Base-by-base conservation (phyloP, 2,888 invertebrate species). In the Zaprionus lineosus region DNA sequence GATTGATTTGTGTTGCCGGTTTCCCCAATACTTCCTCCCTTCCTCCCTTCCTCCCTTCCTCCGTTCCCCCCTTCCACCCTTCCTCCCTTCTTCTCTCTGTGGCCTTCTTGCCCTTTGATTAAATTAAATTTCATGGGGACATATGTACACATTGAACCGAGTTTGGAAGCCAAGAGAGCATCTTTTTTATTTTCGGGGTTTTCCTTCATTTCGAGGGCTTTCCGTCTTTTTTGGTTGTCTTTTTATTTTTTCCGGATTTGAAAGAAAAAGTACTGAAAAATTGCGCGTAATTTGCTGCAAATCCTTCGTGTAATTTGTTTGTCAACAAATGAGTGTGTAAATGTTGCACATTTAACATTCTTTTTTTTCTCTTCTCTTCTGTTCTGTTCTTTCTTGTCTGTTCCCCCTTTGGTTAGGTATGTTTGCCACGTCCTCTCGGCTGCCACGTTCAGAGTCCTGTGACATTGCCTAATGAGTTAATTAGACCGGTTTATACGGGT, bases 61-160 rank as follows among this genome's bases (percentile, higher is more conserved):
- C n/a, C 33, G 6, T 8, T n/a, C 26, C 6, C 3, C 7, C 11
- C 15, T 6, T 28, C 19, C 48, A 7, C 21, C 50, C 28, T 26
- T 7, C 12, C 4, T 39, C 29, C 57, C 44, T 55, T 29, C 21
- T 46, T 41, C 29, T 31, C 14, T 28, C 29, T 18, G 53, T 68
- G 81, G 47, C 77, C 78, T 78, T 82, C 77, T 83, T 76, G 87
- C 66, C 87, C 74, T 86, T 86, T 87, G 86, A 87, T 87, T 88
- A 87, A 87, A 87, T 87, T 87, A 86, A 86, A 87, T 85, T 87
- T 86, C 78, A 86, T 68, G 76, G 81, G 81, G 75, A 81, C 81
- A 84, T 84, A 81, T 81, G 81, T 72, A 79, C 82, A 82, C 82
- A 78, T 69, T 74, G 79, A 75, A 70, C 39, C 21, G 47, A 36